Percentiles rank a stretch among this genome's conserved stretches.
Conservation (phyloP, 1,140 invertebrate species). For the Battus philenor region DNA sequence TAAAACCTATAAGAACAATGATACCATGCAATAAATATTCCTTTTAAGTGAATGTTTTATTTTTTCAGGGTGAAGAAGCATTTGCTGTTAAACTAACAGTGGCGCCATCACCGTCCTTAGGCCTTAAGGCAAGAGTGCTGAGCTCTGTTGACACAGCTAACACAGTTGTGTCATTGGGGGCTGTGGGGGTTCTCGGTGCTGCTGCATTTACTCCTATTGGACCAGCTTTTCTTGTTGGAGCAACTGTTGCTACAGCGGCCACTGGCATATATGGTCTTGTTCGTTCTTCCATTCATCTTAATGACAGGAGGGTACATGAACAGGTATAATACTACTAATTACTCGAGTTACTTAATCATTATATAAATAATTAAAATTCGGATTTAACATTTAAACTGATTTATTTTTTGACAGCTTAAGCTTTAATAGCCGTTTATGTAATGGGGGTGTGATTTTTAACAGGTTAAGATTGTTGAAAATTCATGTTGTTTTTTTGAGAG, state of each 20-base stretch:
- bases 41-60: too few relatives aligned
- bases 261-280: constrained; percentile 63
- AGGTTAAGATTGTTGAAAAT: too few relatives aligned
- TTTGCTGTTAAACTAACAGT: constrained; percentile 57
- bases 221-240: constrained; percentile 46
- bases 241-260: constrained; percentile 45
- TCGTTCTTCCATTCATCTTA: constrained; percentile 54
- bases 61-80: constrained; percentile 46
- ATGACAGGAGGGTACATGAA: constrained; percentile 51
- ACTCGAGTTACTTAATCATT: neutral
- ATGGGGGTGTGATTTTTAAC: too few relatives aligned
- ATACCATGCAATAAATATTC: too few relatives aligned
- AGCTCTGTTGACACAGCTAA: constrained; percentile 55
- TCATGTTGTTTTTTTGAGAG: too few relatives aligned
- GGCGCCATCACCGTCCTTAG: constrained; percentile 47
- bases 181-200: constrained; percentile 55
- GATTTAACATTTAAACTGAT: too few relatives aligned
- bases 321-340: too few relatives aligned
- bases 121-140: constrained; percentile 47
- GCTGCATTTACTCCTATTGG: constrained; percentile 60
- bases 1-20: too few relatives aligned
- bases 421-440: too few relatives aligned
- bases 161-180: constrained; percentile 54
- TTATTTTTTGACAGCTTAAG: too few relatives aligned
- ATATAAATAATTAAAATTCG: neutral